These are phyloP conservation scores for Arremon brunneinucha DNA, from an alignment of 2,797 vertebrate species.

Conservation along the genomic window DNA sequence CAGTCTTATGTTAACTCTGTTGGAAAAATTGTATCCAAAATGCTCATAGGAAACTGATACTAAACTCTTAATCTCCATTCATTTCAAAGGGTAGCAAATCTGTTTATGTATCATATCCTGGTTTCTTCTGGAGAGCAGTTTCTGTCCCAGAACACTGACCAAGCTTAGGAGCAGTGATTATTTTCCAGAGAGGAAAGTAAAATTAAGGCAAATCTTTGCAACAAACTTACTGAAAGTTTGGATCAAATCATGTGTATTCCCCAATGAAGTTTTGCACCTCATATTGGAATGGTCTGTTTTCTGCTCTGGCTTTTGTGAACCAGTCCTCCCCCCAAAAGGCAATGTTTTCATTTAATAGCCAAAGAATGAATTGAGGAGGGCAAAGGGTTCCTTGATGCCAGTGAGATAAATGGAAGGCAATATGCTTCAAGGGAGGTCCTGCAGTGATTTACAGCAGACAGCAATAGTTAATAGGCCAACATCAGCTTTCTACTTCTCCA, in stretches of 20 bases:
- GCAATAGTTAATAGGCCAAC: constrained; percentile 22
- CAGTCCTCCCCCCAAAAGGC: not conserved
- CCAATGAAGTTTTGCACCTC: not conserved
- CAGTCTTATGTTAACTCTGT: not conserved
- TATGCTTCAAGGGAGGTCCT: constrained; percentile 33
- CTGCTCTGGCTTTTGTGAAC: not conserved
- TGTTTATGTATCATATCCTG: not conserved
- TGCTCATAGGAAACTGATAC: not conserved
- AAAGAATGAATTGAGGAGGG: not conserved
- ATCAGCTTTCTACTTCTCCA: constrained; percentile 40
- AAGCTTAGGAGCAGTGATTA: not conserved
- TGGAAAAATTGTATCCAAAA: not conserved
- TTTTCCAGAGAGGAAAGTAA: not conserved
- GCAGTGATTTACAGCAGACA: constrained; percentile 35
- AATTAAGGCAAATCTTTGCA: not conserved
- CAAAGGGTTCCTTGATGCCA: not conserved
- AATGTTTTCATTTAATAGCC: not conserved
- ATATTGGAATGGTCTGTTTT: not conserved
- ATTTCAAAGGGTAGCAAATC: not conserved
- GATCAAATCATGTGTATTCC: not conserved
- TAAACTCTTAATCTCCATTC: not conserved
- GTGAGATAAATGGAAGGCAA: constrained; percentile 5
- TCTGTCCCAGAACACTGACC: not conserved
- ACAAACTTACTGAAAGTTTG: not conserved
- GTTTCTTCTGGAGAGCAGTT: not conserved